A percentile compares a stretch with the other conserved stretches of the same genome.
Conservation (phyloP, 2,113 vertebrate genomes). For the Piaya cayana region DNA sequence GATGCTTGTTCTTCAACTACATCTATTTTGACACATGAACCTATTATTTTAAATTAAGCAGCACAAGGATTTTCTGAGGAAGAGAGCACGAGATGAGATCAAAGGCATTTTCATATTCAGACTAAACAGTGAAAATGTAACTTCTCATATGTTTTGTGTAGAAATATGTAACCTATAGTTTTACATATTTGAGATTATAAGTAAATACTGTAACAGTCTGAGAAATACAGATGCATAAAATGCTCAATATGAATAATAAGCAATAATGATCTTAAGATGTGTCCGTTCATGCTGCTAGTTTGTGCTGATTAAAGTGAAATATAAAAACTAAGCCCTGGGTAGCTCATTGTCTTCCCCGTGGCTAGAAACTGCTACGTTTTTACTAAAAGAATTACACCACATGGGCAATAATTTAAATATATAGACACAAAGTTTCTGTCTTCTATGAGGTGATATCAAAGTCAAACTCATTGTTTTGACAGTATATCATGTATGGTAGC, state of each 20-base stretch:
- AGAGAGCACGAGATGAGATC: background rate
- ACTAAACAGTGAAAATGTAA: background rate
- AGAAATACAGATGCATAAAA: background rate
- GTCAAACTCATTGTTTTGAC: slow-evolving; percentile 26
- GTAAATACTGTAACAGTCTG: background rate
- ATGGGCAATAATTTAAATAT: background rate
- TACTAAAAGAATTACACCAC: background rate
- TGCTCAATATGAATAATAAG: background rate
- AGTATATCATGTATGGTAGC: slow-evolving; percentile 1
- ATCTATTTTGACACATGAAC: background rate
- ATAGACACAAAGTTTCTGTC: background rate
- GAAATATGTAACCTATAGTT: too few relatives aligned
- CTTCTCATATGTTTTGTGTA: background rate
- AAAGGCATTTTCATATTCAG: background rate
- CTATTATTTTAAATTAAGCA: background rate
- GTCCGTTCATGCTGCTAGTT: background rate
- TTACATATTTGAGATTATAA: background rate
- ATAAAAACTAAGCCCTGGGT: background rate
- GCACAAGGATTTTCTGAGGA: background rate
- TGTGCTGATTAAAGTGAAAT: background rate
- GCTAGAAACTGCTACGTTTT: background rate
- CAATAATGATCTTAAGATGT: background rate
- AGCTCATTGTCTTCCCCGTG: background rate
- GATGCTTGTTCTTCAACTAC: background rate
- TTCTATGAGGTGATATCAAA: slow-evolving; percentile 20